Base-by-base conservation (phyloP, 1,140 invertebrate species). In the Orchestia grillus region DNA sequence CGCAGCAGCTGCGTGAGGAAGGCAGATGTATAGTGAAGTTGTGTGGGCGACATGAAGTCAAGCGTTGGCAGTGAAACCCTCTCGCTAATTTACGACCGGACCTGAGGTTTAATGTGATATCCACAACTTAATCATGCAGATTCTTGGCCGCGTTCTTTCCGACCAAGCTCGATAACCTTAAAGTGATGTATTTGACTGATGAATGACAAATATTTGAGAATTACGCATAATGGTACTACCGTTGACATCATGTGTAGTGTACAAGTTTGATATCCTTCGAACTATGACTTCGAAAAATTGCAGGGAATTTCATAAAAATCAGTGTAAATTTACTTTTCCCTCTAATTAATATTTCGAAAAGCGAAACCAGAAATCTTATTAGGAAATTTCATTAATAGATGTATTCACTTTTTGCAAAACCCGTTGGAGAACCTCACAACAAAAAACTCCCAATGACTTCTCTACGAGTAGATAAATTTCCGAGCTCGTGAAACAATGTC, bases 1-100 rank as follows among this genome's bases (percentile, higher is more conserved):
- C 88, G 88, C 43, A 90, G 88, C 88, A 90, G 88, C 88, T 90
- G 88, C 88, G 43, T 44, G 41, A 90, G 43, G 88, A 41, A 90
- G 88, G n/a, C 88, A 90, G 43, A 90, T 90, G 43, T 90, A 90
- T 90, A 42, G 88, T 11, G 43, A 11, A 4, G 88, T 36, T 90
- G 88, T 90, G 88, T 77, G 88, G 88, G 88, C 88, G 88, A 53
- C 47, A 53, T 53, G 47, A 53, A 53, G 47, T 53, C 6, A 77
- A 77, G 62, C 62, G 11, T 77, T 77, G 62, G 62, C 62, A 77
- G 62, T 77, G 28, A 36, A 36, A 36, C 62, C 1, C 62, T 23
- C 62, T 15, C 36, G 62, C 1, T 36, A 77, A 77, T 77, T 77
- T 77, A 77, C 62, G 11, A 36, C 62, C 62, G 62, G 62, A 77